Evolutionary conservation across 2,113 vertebrate species (phyloP), one percentile per base, ranked within the genome.

Genomic region (Polypterus bichir): DNA sequence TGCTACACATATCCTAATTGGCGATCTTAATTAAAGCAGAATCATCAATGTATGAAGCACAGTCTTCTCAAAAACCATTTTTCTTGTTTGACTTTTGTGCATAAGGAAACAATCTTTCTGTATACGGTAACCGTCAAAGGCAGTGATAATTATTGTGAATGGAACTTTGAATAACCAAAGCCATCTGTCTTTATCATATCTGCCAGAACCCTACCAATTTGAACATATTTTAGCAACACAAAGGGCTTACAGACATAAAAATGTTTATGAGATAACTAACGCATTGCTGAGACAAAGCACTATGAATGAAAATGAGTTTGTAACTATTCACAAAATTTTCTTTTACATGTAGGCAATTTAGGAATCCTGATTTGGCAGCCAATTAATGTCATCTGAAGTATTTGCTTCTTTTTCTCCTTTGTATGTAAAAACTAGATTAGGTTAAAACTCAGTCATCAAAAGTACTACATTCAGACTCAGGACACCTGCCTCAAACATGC

Each of bases 331-430:
- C 84, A 84, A 88, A 88, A 91, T 90, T 89, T 89, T 89, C 77
- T 83, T 87, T 83, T 83, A 85, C 89, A 89, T 83, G 80, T 84
- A 84, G 83, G 82, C 89, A 88, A 92, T 90, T 89, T 88, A 76
- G 77, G 62, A 74, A 80, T 83, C 77, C 82, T 91, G 91, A 95
- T 91, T 88, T 88, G 83, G 79, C 76, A 71, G 74, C 84, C 83
- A 87, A 92, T 88, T 90, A 88, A 89, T 83, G 75, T 73, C 77
- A 49, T 83, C 80, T 66, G 64, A 77, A 78, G 77, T 79, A 74
- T 73, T 80, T 78, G 69, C 74, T 75, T n/a, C 69, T 74, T 73
- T 74, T 74, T 74, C 76, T 78, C 79, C 76, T 69, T 79, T 80
- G 73, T 73, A 79, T 81, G 81, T 69, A 71, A 76, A 82, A 83